A percentile compares a stretch with the other conserved stretches of the same genome.
Evolutionary conservation across 2,113 vertebrate species (phyloP).

Genomic region (Elaphurus davidianus): DNA sequence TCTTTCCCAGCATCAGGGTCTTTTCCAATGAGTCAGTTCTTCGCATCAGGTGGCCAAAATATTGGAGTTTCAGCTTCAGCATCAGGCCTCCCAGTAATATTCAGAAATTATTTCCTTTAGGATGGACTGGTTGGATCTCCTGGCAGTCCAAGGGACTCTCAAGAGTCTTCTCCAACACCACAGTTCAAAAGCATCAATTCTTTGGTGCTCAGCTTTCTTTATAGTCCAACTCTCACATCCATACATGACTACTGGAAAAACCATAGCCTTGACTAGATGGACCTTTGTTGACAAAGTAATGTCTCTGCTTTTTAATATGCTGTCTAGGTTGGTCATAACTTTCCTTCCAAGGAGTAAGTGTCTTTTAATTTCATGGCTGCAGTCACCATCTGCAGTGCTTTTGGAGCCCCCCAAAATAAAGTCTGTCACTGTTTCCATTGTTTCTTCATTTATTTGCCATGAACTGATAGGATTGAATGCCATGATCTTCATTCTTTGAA

Average conservation of each 20-base stretch:
- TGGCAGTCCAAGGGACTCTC: background rate
- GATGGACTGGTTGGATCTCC: background rate
- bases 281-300: background rate
- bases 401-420: background rate
- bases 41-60: background rate
- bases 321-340: background rate
- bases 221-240: background rate
- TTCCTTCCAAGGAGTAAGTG: accelerated
- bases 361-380: background rate
- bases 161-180: background rate
- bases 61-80: background rate
- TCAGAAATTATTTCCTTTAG: background rate
- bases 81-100: background rate
- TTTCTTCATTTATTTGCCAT: background rate
- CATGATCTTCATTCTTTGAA: background rate
- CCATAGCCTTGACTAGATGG: background rate
- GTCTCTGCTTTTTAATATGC: background rate
- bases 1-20: background rate
- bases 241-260: background rate
- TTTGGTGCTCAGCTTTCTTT: background rate
- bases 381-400: background rate
- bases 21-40: background rate
- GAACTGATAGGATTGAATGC: background rate
- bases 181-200: background rate
- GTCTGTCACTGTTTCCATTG: background rate